Conservation (phyloP, 2,113 vertebrate species). For the Oreochromis spilurus region DNA sequence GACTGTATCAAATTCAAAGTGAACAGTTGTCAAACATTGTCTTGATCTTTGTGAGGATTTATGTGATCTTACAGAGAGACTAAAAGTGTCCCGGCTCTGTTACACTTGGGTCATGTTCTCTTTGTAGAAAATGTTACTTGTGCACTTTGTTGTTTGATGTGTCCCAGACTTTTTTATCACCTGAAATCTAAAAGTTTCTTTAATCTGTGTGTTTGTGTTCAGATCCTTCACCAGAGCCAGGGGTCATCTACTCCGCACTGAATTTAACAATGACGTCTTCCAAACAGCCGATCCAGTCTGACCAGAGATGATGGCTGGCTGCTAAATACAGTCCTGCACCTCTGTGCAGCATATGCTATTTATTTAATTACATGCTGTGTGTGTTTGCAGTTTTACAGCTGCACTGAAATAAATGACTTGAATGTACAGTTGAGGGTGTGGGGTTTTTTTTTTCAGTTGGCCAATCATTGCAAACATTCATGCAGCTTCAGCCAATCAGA, state of each 20-base stretch:
- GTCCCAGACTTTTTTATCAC: not conserved
- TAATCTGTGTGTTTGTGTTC: not conserved
- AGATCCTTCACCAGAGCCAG: not conserved
- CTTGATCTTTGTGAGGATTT: not conserved
- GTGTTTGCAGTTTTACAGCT: accelerated
- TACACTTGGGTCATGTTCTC: not conserved
- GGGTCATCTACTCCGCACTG: not conserved
- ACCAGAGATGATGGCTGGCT: accelerated
- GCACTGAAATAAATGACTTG: not conserved
- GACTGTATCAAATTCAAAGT: accelerated
- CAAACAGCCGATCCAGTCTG: not conserved
- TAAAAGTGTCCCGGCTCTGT: accelerated
- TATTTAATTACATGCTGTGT: not conserved
- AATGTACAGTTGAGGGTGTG: accelerated
- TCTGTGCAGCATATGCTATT: not conserved
- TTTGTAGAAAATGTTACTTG: not conserved
- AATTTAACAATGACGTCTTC: not conserved
- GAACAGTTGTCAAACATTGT: too few species aligned
- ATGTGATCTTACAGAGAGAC: not conserved
- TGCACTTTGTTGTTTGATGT: not conserved
- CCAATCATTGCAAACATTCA: too few species aligned
- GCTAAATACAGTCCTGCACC: accelerated
- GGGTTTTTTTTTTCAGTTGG: not conserved
- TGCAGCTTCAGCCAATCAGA: too few species aligned
- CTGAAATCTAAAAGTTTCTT: not conserved